A percentile compares a stretch with the other conserved stretches of the same genome.
Evolutionary conservation across 2,113 vertebrate species (phyloP).

Genomic region (Semnornis frantzii): DNA sequence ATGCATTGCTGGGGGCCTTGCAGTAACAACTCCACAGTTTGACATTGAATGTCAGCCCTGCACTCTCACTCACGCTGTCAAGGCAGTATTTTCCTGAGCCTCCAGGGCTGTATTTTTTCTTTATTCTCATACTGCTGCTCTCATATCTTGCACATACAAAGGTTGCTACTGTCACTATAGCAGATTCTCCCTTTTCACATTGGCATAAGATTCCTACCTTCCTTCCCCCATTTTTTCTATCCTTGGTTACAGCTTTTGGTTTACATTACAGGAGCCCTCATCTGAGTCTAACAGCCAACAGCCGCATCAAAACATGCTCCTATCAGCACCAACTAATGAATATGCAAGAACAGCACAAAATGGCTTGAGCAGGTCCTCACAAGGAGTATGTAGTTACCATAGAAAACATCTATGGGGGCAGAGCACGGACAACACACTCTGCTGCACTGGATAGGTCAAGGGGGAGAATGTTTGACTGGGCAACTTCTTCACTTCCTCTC

Average conservation of each 20-base stretch:
- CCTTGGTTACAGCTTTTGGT: not conserved
- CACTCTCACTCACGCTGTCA: not conserved
- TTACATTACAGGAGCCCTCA: not conserved
- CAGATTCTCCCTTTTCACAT: not conserved
- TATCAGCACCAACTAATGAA: not conserved
- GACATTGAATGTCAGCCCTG: not conserved
- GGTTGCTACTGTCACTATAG: not conserved
- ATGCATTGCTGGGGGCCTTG: not conserved
- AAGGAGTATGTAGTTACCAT: not conserved
- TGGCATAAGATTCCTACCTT: not conserved
- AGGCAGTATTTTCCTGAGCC: not conserved
- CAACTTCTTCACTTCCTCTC: not conserved
- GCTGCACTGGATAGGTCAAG: not conserved
- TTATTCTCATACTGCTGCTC: not conserved
- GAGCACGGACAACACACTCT: too few relatives aligned
- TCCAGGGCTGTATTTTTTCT: not conserved
- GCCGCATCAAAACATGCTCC: not conserved
- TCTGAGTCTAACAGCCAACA: not conserved
- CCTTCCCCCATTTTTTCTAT: not conserved
- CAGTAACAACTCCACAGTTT: not conserved
- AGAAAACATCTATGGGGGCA: accelerated
- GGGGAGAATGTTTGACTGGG: not conserved
- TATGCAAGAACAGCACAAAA: not conserved
- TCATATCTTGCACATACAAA: not conserved
- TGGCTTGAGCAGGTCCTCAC: not conserved